Evolutionary conservation across 1,140 invertebrate genomes (phyloP).

Genomic region (Nylanderia fulva): DNA sequence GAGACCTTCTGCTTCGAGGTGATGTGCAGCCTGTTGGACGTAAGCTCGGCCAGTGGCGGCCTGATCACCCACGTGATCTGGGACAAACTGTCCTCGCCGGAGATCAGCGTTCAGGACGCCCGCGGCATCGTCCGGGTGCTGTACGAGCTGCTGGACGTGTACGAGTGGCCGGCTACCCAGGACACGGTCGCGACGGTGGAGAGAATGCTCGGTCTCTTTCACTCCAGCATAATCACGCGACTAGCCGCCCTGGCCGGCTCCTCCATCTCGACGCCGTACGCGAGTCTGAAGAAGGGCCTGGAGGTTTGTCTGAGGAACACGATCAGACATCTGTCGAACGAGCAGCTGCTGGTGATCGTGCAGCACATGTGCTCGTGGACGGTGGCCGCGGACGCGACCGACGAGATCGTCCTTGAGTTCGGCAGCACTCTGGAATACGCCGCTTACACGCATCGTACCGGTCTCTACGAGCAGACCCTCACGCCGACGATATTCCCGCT

Average conservation of each 20-base stretch:
- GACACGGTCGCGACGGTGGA: conserved; percentile 80
- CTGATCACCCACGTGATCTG: conserved; percentile 72
- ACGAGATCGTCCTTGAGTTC: conserved; percentile 83
- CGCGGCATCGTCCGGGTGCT: conserved; percentile 81
- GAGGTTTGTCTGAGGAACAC: conserved; percentile 84
- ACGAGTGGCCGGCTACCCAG: conserved; percentile 84
- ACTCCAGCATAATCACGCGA: conserved; percentile 78
- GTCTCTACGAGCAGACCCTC: conserved; percentile 81
- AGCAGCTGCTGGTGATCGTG: conserved; percentile 80
- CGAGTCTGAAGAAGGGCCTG: conserved; percentile 72
- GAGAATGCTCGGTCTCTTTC: conserved; percentile 84
- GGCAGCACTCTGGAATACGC: conserved; percentile 85
- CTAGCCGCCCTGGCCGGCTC: conserved; percentile 36
- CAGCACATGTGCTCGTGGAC: conserved; percentile 81
- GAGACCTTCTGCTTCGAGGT: conserved; percentile 76
- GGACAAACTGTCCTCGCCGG: conserved; percentile 67
- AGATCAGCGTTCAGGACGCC: conserved; percentile 59
- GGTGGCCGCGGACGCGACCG: conserved; percentile 75
- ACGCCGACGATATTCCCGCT: conserved; percentile 83
- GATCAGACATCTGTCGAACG: conserved; percentile 81
- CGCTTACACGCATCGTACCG: conserved; percentile 83
- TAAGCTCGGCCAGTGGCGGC: conserved; percentile 53
- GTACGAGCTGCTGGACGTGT: conserved; percentile 83
- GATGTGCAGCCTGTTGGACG: conserved; percentile 69
- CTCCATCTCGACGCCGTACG: conserved; percentile 39